Evolutionary conservation across 2,797 vertebrate species (phyloP).

Genomic region (Xiphorhynchus erythropygius): DNA sequence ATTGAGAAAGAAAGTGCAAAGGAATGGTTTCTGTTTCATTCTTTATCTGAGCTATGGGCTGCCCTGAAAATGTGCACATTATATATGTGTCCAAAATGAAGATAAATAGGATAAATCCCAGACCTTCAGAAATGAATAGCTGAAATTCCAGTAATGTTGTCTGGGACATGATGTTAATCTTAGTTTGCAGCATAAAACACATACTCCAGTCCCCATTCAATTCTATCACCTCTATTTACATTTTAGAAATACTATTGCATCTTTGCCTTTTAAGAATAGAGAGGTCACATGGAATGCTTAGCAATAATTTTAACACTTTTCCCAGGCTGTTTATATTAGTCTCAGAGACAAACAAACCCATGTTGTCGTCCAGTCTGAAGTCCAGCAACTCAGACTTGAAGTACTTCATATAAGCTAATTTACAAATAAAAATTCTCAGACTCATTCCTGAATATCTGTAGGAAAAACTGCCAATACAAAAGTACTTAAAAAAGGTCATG

Average conservation of each 20-base stretch:
- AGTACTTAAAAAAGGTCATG: not conserved
- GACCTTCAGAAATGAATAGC: not conserved
- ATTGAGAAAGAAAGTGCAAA: not conserved
- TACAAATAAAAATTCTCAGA: not conserved
- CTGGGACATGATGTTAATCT: not conserved
- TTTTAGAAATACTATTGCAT: not conserved
- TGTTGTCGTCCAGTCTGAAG: not conserved
- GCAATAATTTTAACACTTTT: not conserved
- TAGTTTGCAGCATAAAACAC: not conserved
- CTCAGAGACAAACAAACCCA: not conserved
- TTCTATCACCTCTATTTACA: not conserved
- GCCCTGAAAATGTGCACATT: not conserved
- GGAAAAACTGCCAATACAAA: not conserved
- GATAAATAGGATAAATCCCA: not conserved
- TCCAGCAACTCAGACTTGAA: not conserved
- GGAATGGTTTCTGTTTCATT: not conserved
- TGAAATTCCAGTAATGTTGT: not conserved
- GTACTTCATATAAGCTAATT: not conserved
- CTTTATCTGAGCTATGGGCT: not conserved
- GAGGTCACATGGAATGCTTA: not conserved
- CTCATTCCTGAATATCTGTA: not conserved
- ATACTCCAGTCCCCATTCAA: not conserved
- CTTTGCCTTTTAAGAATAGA: not conserved
- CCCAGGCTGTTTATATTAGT: not conserved
- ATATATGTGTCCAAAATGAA: not conserved